These are phyloP conservation scores for Andricus curvator DNA, from an alignment of 2,888 invertebrate species.

Conservation along the genomic window DNA sequence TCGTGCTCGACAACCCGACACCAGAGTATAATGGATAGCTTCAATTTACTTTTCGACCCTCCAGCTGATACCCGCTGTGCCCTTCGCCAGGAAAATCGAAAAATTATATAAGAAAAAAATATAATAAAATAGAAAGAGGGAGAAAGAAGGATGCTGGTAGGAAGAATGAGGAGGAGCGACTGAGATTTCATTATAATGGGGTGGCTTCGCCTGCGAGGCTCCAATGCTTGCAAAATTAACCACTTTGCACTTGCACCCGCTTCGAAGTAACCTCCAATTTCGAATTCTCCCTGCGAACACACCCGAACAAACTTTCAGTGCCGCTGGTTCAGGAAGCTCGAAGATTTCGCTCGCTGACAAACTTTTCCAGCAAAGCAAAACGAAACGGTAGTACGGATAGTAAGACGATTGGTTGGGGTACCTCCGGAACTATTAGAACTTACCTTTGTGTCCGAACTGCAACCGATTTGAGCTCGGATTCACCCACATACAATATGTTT, in stretches of 20 bases:
- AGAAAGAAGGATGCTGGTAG: background rate
- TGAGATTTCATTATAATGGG: slow-evolving; percentile 40
- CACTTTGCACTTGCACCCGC: slow-evolving; percentile 38
- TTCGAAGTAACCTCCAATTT: slow-evolving; percentile 35
- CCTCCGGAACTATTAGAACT: slow-evolving; percentile 15
- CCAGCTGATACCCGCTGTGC: slow-evolving; percentile 58
- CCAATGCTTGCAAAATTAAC: slow-evolving; percentile 37
- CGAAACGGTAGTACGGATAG: background rate
- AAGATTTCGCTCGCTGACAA: slow-evolving; percentile 29
- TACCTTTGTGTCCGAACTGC: slow-evolving; percentile 8
- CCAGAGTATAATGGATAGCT: slow-evolving; percentile 70
- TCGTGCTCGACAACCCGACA: slow-evolving; percentile 57
- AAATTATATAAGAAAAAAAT: slow-evolving; percentile 51
- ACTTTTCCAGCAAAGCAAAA: slow-evolving; percentile 27
- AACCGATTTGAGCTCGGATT: background rate
- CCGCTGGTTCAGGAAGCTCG: slow-evolving; percentile 12
- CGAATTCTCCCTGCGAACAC: slow-evolving; percentile 23
- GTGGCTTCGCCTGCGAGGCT: slow-evolving; percentile 6
- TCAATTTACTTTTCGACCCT: slow-evolving; percentile 69
- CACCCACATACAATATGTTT: background rate
- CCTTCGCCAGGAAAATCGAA: slow-evolving; percentile 58
- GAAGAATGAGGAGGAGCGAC: slow-evolving; percentile 18
- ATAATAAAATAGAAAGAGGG: slow-evolving; percentile 25
- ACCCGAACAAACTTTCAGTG: slow-evolving; percentile 33
- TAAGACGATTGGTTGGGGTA: slow-evolving; percentile 2